Evolutionary conservation across 1,140 invertebrate species (phyloP), one percentile per base, ranked within the genome.

Genomic region (Drosophila littoralis): DNA sequence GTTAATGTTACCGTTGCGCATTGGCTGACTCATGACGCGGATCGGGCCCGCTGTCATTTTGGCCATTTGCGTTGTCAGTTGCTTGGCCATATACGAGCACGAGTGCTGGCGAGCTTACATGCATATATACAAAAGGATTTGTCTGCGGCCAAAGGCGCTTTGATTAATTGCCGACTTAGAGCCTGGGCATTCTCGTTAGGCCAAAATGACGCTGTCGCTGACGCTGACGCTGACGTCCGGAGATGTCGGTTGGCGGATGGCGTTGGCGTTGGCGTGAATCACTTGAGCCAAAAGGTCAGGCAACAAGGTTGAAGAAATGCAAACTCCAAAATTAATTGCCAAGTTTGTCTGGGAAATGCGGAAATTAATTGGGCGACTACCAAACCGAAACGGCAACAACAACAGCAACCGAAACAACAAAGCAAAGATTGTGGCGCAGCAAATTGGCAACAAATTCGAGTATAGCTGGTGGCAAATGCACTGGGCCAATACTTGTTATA

Each of bases 91-190:
- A 86, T 88, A 76, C 57, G 81, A 65, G 64, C 60, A 65, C 54
- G 59, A 78, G 48, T 57, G 77, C 71, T 28, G 17, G 48, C 40
- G 15, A 61, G 61, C 43, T 48, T 60, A 80, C 81, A 78, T 75
- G 85, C 36, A 10, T 36, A 59, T 60, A 72, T 68, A 81, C 82
- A 79, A 85, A 85, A 84, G 84, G 74, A 89, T 89, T 84, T 90
- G 84, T 84, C 70, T 71, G 84, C 73, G 84, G 81, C 85, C 80
- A 50, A 78, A 79, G 80, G 84, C 77, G 84, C 84, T 89, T 89
- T 89, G 84, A 89, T 89, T 89, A 89, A 89, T 89, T 89, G 84
- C 84, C 85, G 84, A 88, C 84, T 89, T 81, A 79, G 84, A 84
- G 80, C 59, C 67, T 65, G 32, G 57, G 52, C 73, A 86, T 86